Percentiles rank a stretch among this genome's conserved stretches.
Evolutionary conservation across 2,888 invertebrate genomes (phyloP).

Genomic region (Rhopalosiphum nymphaeae): DNA sequence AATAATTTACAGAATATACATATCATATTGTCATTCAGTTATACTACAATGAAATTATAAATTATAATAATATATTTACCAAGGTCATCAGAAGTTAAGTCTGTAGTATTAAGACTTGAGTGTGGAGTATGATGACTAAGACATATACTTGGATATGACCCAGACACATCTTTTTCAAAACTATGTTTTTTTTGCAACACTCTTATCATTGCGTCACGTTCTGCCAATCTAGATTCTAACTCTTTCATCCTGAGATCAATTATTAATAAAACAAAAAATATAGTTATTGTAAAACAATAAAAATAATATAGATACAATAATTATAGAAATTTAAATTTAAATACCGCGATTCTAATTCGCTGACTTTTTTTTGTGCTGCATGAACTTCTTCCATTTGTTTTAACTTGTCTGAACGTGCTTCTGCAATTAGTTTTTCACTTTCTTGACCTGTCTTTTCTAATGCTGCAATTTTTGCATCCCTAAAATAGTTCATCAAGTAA

Average conservation of each 20-base stretch:
- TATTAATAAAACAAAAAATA: not conserved
- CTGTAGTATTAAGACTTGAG: conserved; percentile 72
- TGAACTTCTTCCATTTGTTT: conserved; percentile 91
- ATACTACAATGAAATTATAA: not conserved
- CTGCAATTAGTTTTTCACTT: conserved; percentile 86
- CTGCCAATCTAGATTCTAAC: conserved; percentile 87
- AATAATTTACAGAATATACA: too few species aligned
- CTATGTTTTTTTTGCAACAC: conserved; percentile 88
- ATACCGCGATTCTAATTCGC: conserved; percentile 86
- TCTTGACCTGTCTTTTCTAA: conserved; percentile 86
- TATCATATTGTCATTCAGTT: not conserved
- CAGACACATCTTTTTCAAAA: conserved; percentile 77
- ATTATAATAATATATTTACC: conserved; percentile 69
- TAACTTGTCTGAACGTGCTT: conserved; percentile 87
- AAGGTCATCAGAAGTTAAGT: conserved; percentile 70
- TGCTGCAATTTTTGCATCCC: conserved; percentile 88
- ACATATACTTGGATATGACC: conserved; percentile 70
- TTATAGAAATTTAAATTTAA: conserved; percentile 66
- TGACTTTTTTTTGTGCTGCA: conserved; percentile 86
- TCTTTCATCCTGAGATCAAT: conserved; percentile 78
- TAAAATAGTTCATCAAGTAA: conserved; percentile 69
- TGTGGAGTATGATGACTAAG: conserved; percentile 73
- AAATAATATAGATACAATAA: not conserved
- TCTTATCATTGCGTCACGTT: conserved; percentile 91
- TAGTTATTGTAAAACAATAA: not conserved